Evolutionary conservation across 2,797 vertebrate genomes (phyloP), one percentile per base, ranked within the genome.

Genomic region (Sebastes minor): DNA sequence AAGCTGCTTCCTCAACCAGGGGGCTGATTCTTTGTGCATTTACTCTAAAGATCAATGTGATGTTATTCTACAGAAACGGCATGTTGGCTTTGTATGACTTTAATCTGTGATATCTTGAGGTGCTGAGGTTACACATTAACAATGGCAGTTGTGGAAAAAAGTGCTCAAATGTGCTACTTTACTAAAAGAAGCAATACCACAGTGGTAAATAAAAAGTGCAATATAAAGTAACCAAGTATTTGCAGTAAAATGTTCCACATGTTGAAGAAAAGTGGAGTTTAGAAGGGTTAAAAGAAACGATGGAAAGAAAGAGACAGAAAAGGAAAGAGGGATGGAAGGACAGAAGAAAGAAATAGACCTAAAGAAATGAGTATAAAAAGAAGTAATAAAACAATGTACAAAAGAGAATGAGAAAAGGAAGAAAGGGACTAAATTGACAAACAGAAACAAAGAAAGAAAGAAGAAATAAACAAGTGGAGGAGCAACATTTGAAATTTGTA

Each of bases 11-110:
- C 68, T 38, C 49, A 30, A 62, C n/a, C 63, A 52, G 74, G 61
- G 38, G 46, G 81, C 74, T 32, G 73, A 76, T 90, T 92, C 91
- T 93, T 92, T 94, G 86, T 62, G 27, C 80, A 52, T 69, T 81
- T 60, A 76, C 76, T 81, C 75, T 70, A 71, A 73, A 53, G n/a
- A 53, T 22, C 59, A 33, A 3, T 68, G 2, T 38, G 28, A 71
- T 84, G 81, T 85, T 88, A 82, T 87, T 92, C 82, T 85, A 71
- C 87, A 89, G 86, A 88, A 85, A 85, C 72, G 13, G 27, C 25
- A 16, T 7, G 32, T 25, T n/a, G 11, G 35, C 14, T 55, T 52
- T 30, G 18, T 49, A 46, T 62, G 60, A 16, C 49, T 57, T 10
- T 52, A 53, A 20, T 68, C 0, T 35, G 28, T 1, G 2, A 23